Percentiles rank a stretch among this genome's conserved stretches.
Conservation (phyloP, 35 echinoderm and acorn worm genomes). For the Stichopus chloronotus region DNA sequence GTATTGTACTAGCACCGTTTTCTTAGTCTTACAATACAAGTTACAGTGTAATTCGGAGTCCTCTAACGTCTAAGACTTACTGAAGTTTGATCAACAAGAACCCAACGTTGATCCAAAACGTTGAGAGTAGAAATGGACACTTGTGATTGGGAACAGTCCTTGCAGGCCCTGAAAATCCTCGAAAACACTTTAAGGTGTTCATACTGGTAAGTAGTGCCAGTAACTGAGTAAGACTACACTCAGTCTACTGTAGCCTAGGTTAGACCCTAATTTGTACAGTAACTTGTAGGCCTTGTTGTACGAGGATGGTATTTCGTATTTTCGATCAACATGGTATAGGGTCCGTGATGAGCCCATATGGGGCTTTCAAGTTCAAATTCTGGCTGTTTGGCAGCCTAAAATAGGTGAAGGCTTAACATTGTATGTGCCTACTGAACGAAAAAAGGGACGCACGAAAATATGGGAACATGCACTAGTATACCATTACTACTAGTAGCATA, state of each 20-base stretch:
- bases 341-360: not conserved
- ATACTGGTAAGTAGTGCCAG: not conserved
- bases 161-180: not conserved
- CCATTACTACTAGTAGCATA: too few relatives aligned
- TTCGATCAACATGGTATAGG: too few relatives aligned
- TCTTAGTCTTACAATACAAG: too few relatives aligned
- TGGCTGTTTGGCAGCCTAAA: not conserved
- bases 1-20: too few relatives aligned
- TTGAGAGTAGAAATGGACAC: not conserved
- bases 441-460: too few relatives aligned
- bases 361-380: not conserved
- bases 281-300: not conserved
- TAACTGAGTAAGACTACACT: not conserved
- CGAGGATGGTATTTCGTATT: not conserved
- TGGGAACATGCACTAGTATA: too few relatives aligned
- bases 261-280: not conserved
- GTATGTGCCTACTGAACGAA: too few relatives aligned
- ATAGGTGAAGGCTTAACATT: too few relatives aligned
- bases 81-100: too few relatives aligned
- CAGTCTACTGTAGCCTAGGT: not conserved
- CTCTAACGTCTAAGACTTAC: too few relatives aligned
- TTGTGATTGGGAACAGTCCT: not conserved
- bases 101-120: not conserved
- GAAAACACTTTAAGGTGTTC: conserved; percentile 22
- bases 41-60: too few relatives aligned